Evolutionary conservation across 2,797 vertebrate species (phyloP), one percentile per base, ranked within the genome.

Genomic region (Bradypus variegatus): DNA sequence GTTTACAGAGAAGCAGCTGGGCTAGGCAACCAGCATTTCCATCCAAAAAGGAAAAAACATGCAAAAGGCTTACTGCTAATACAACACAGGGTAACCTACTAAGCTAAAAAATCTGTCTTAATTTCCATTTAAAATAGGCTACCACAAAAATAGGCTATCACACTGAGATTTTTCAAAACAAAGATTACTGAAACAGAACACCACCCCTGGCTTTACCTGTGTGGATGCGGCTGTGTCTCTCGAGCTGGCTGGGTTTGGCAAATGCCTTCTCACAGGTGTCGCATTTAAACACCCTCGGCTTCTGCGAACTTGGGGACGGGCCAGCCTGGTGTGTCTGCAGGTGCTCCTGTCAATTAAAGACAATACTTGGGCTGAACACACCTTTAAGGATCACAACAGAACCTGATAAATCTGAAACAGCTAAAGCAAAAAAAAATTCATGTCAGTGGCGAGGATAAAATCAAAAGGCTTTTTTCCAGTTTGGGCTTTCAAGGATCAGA

Each of bases 201-300:
- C 3, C 2, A 2, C 2, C 5, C 2, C 45, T 0, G 3, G 48
- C 1, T 2, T 96, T 96, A 99, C 99, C 99, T 98, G 99, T 99
- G 96, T 99, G 99, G 81, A 99, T 99, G 62, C 99, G 98, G 96
- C 98, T 98, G 93, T 99, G 99, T 83, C 99, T 98, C 97, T 99
- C 98, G 97, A 99, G 98, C 96, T 99, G 99, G 97, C 99, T 99
- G 48, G 99, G 99, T 90, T 99, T 99, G 89, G 99, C 98, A 0
- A 99, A 99, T 12, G 99, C 99, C 97, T 99, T 99, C 81, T 98
- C 98, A 48, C 99, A 99, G 33, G 97, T 98, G 76, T 98, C 98
- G 91, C 99, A 99, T 95, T 98, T 99, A 95, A 99, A 99, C 81
- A 98, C 98, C 78, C 98, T 95, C 5, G 99, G 99, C 95, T 99